A percentile compares a stretch with the other conserved stretches of the same genome.
Conservation (phyloP, 2,888 invertebrate genomes). For the Thymelicus acteon region DNA sequence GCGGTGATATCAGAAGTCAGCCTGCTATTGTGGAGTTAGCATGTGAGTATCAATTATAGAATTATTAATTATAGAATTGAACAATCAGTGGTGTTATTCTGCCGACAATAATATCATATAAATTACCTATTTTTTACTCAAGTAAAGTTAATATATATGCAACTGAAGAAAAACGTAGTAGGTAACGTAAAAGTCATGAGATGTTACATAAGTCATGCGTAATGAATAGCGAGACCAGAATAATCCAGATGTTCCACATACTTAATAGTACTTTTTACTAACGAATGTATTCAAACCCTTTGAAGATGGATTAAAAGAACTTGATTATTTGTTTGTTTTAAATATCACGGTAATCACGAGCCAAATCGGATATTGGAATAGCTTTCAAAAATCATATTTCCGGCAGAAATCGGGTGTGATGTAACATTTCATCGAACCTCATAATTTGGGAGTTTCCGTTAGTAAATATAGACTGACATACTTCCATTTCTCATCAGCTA, state of each 20-base stretch:
- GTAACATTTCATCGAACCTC: slow-evolving; percentile 79
- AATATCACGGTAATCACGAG: slow-evolving; percentile 47
- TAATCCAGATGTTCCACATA: too few species aligned
- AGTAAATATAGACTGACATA: slow-evolving; percentile 77
- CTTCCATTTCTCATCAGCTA: slow-evolving; percentile 49
- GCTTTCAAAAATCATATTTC: slow-evolving; percentile 59
- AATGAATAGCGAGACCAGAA: too few species aligned
- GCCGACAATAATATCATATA: too few species aligned
- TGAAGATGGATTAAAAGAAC: slow-evolving; percentile 1
- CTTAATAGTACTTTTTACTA: too few species aligned
- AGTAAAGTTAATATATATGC: too few species aligned
- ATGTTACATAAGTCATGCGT: too few species aligned
- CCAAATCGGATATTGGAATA: slow-evolving; percentile 49
- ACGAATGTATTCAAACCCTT: neutral
- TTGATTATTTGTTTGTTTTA: slow-evolving; percentile 26
- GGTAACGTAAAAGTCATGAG: too few species aligned
- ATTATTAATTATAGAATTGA: neutral
- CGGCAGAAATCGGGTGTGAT: slow-evolving; percentile 62
- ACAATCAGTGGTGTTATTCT: too few species aligned
- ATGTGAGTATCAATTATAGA: slow-evolving; percentile 91
- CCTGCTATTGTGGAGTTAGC: slow-evolving; percentile 95
- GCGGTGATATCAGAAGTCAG: slow-evolving; percentile 94
- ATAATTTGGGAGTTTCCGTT: slow-evolving; percentile 80
- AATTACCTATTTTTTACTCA: too few species aligned
- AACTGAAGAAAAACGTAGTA: too few species aligned